Evolutionary conservation across 2,888 invertebrate genomes (phyloP).

Genomic region (Nymphalis c-album): DNA sequence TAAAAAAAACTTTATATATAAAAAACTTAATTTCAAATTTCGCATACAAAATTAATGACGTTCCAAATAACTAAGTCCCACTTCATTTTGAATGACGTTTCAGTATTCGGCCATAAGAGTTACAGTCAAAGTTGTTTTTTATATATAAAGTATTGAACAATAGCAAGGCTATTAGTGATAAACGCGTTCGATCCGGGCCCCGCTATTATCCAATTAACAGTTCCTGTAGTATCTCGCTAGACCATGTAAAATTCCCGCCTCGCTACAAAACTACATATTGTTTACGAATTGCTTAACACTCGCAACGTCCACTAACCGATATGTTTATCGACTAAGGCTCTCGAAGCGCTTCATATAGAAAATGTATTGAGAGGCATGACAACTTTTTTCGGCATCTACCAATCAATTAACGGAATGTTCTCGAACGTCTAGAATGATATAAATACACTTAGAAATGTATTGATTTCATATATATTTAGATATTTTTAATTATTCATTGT

Average conservation of each 20-base stretch:
- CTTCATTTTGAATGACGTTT: too few species aligned
- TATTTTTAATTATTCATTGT: too few species aligned
- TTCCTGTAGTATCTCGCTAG: slow-evolving; percentile 49
- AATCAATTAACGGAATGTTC: too few species aligned
- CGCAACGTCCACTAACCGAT: slow-evolving; percentile 7
- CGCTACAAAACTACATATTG: slow-evolving; percentile 41
- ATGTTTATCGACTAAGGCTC: slow-evolving; percentile 11
- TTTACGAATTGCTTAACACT: slow-evolving; percentile 48
- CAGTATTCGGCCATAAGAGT: too few species aligned
- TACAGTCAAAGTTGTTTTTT: too few species aligned
- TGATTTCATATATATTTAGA: too few species aligned
- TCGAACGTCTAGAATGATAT: too few species aligned
- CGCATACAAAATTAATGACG: too few species aligned
- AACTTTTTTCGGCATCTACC: background rate
- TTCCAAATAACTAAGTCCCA: too few species aligned
- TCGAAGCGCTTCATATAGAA: background rate
- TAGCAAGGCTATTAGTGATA: slow-evolving; percentile 19
- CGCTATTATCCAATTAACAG: slow-evolving; percentile 56
- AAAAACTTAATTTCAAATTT: too few species aligned
- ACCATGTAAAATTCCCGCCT: slow-evolving; percentile 48
- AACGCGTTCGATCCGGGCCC: slow-evolving; percentile 25
- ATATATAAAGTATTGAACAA: background rate
- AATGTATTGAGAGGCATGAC: background rate
- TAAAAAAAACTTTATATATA: too few species aligned
- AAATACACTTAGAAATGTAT: too few species aligned